Base-by-base conservation (phyloP, 1,140 invertebrate genomes). In the Pomacea maculata region DNA sequence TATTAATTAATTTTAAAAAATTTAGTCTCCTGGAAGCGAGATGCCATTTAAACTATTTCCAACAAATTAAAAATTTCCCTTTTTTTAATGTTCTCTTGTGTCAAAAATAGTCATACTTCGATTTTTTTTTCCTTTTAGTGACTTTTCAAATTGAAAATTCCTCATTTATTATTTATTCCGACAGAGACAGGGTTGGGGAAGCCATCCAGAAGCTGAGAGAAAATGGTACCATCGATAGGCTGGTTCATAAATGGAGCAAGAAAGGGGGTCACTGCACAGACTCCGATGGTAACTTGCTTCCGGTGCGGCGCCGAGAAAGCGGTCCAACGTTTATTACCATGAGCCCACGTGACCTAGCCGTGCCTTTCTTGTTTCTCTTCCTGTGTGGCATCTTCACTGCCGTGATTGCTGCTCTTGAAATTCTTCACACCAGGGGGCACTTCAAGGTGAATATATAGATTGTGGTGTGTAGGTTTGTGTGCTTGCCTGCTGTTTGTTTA, bases 321-420 rank as follows among this genome's bases (percentile, higher is more conserved):
- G 54, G 77, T 29, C 25, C 29, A 8, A 78, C 64, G 7, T 78
- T 78, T 54, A 70, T 78, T 54, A 52, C n/a, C n/a, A 54, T 78
- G 77, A 54, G 77, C 3, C 77, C 76, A 70, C 77, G 77, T 78
- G 77, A 78, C 77, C 77, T 78, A 21, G 77, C 77, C 21, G 77
- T 78, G 21, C 65, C 77, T 19, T 78, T 78, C 65, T 67, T 78
- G 19, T 45, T 78, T 17, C 77, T 78, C 45, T 78, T 78, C 77
- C 54, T 78, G 77, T 71, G 65, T 45, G 77, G 77, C 5, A 21
- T 78, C 45, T 17, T 78, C 63, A 54, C 67, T 8, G 77, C 45
- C 9, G 45, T 64, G 21, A 45, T 78, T 11, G 45, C 54, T 12
- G 54, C 77, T 10, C 77, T 78, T 29, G 77, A 78, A 67, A 78